Evolutionary conservation across 2,888 invertebrate species (phyloP).

Genomic region (Lasioglossum vierecki): DNA sequence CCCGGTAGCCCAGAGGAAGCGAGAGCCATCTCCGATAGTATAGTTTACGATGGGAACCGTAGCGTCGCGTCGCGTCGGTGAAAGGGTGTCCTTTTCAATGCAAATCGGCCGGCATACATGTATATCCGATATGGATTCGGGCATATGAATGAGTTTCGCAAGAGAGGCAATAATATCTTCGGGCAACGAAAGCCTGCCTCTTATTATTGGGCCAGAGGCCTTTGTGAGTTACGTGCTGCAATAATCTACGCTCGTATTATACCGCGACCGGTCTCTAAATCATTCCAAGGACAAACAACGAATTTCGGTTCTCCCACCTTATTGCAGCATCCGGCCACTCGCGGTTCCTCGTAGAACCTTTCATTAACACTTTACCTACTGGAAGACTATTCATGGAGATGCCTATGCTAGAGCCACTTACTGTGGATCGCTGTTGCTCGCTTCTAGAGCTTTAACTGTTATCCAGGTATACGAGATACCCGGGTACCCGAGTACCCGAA

Average conservation of each 20-base stretch:
- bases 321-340: no score
- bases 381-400: no score
- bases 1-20: slow-evolving; percentile 8
- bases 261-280: slow-evolving; percentile 5
- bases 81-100: slow-evolving; percentile 56
- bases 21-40: slow-evolving; percentile 23
- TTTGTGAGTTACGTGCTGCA: slow-evolving; percentile 28
- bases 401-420: no score
- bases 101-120: slow-evolving; percentile 35
- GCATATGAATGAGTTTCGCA: slow-evolving; percentile 52
- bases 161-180: slow-evolving; percentile 33
- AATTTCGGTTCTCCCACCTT: neutral
- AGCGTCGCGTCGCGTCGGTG: slow-evolving; percentile 14
- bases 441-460: no score
- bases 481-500: no score
- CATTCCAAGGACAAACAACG: slow-evolving; percentile 21
- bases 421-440: no score
- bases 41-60: slow-evolving; percentile 18
- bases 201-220: slow-evolving; percentile 24
- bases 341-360: no score
- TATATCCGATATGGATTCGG: slow-evolving; percentile 38
- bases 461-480: no score
- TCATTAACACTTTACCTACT: no score
- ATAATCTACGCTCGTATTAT: slow-evolving; percentile 20
- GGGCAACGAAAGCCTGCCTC: slow-evolving; percentile 20